These are phyloP conservation scores for Paramormyrops hopkinsi DNA, from an alignment of 2,797 vertebrate species.

Conservation along the genomic window DNA sequence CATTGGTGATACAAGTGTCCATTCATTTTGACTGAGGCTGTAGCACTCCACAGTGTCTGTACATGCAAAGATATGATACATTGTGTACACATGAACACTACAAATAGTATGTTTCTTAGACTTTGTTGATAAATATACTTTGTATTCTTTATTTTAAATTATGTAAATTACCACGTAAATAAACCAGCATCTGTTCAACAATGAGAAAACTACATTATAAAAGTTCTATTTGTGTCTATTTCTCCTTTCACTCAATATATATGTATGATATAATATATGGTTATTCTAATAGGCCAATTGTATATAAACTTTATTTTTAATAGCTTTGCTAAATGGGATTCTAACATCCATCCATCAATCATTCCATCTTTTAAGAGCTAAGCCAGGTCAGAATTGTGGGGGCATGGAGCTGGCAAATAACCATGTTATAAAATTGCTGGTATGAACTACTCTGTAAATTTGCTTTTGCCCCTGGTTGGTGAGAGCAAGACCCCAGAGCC, in stretches of 20 bases:
- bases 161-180: neutral
- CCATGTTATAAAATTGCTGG: neutral
- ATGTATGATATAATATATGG: neutral
- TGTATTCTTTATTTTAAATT: neutral
- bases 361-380: neutral
- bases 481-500: neutral
- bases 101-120: neutral
- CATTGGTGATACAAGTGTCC: conserved; percentile 64
- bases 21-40: conserved; percentile 66
- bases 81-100: neutral
- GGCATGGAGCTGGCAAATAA: neutral
- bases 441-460: neutral
- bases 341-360: neutral
- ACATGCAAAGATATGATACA: neutral
- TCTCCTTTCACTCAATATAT: neutral
- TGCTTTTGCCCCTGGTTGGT: neutral
- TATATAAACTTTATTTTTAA: neutral
- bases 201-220: neutral
- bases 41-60: conserved; percentile 70
- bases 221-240: neutral
- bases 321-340: neutral
- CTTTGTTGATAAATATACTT: neutral
- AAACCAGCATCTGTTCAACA: neutral
- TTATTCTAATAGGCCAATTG: neutral
- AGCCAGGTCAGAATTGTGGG: neutral